These are phyloP conservation scores for Ochotona curzoniae DNA, from an alignment of 2,113 vertebrate genomes.

Conservation along the genomic window DNA sequence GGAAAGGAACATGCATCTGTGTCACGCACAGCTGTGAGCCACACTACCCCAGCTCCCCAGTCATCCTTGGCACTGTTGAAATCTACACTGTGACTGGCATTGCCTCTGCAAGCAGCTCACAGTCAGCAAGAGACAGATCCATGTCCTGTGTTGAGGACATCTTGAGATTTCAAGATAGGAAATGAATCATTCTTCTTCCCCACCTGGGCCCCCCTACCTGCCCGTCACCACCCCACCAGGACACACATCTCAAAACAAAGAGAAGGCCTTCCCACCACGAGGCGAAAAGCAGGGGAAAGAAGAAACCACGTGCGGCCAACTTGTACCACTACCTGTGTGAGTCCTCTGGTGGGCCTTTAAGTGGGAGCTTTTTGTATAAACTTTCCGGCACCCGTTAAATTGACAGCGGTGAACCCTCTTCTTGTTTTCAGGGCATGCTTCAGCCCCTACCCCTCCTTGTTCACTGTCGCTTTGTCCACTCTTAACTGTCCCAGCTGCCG, in stretches of 20 bases:
- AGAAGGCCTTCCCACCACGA: constrained; percentile 52
- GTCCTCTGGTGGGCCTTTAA: constrained; percentile 99
- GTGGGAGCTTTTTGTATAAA: constrained; percentile 99
- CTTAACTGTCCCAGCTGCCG: constrained; percentile 86
- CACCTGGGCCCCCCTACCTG: constrained; percentile 39
- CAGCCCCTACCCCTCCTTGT: constrained; percentile 86
- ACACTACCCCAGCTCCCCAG: neutral
- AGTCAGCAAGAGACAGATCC: neutral
- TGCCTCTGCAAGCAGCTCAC: neutral
- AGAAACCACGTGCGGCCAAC: constrained; percentile 81
- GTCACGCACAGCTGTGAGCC: neutral
- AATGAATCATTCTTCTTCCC: neutral
- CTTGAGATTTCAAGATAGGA: neutral
- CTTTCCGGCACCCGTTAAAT: constrained; percentile 99
- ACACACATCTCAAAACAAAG: constrained; percentile 24
- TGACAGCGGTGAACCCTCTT: constrained; percentile 99
- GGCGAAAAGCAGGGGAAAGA: constrained; percentile 64
- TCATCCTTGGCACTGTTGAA: neutral
- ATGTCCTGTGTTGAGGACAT: neutral
- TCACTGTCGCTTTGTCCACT: constrained; percentile 92
- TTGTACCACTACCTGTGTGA: constrained; percentile 94
- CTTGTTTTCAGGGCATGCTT: constrained; percentile 96
- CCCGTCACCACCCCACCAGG: neutral
- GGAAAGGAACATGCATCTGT: neutral
- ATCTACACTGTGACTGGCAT: neutral